These are phyloP conservation scores for Drosophila dives DNA, from an alignment of 2,888 invertebrate species.

Conservation along the genomic window DNA sequence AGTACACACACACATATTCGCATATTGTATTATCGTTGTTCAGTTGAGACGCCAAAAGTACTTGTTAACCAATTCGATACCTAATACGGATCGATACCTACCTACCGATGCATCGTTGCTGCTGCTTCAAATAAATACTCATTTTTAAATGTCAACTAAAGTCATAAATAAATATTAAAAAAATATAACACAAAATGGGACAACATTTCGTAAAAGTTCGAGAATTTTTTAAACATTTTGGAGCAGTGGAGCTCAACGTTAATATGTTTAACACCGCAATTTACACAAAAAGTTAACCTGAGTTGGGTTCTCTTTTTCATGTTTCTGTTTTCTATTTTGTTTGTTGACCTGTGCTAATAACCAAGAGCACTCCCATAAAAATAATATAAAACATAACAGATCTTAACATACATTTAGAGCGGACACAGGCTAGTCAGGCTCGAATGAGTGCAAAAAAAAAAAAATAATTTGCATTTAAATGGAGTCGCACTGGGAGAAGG, in stretches of 20 bases:
- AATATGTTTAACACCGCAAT: slow-evolving; percentile 69
- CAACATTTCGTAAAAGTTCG: slow-evolving; percentile 3
- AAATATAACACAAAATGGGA: slow-evolving; percentile 4
- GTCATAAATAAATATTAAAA: slow-evolving; percentile 20
- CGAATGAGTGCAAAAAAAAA: slow-evolving; percentile 54
- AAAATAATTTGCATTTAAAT: slow-evolving; percentile 79
- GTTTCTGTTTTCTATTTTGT: background rate
- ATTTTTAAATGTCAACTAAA: slow-evolving; percentile 3
- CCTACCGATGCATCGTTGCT: slow-evolving; percentile 81
- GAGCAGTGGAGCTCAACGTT: slow-evolving; percentile 34
- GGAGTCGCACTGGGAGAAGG: slow-evolving; percentile 40
- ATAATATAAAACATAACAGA: slow-evolving; percentile 31
- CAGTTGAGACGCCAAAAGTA: slow-evolving; percentile 8
- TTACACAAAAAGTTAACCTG: slow-evolving; percentile 48
- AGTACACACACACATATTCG: slow-evolving; percentile 60
- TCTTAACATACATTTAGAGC: slow-evolving; percentile 72
- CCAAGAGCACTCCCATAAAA: slow-evolving; percentile 33
- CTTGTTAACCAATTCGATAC: slow-evolving; percentile 23
- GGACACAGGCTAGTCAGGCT: slow-evolving; percentile 26
- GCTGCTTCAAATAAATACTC: slow-evolving; percentile 31
- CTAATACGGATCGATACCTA: slow-evolving; percentile 63
- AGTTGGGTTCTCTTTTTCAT: slow-evolving; percentile 5
- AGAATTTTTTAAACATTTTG: slow-evolving; percentile 27
- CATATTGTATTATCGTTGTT: slow-evolving; percentile 58
- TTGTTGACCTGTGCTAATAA: slow-evolving; percentile 55